Evolutionary conservation across 2,888 invertebrate genomes (phyloP), one percentile per base, ranked within the genome.

Genomic region (Tillus elongatus): DNA sequence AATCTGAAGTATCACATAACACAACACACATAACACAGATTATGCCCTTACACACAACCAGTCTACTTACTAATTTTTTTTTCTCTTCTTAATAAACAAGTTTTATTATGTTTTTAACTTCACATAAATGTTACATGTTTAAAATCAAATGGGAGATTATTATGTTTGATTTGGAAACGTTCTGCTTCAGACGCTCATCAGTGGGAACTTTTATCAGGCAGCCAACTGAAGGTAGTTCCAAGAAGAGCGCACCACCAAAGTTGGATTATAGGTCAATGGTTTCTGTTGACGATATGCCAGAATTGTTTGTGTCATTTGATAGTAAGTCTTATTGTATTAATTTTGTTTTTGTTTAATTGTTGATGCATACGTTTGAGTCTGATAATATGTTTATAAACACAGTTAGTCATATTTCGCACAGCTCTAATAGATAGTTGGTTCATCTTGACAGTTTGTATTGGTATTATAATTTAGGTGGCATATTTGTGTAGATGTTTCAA

Each of bases 281-380:
- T 44, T 89, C 89, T 13, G 85, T 90, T 46, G 90, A 90, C 56
- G 95, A 95, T 63, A 90, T 89, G 79, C 91, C 93, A 3, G 92
- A 92, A 67, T 75, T 95, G 50, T 93, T 95, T 71, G 86, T 87
- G 50, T 88, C 91, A 33, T 87, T 95, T 61, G 91, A 93, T 66
- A 89, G 90, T 91, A 68, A 81, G 89, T 82, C 54, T 45, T 35
- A n/a, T n/a, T n/a, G n/a, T n/a, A n/a, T n/a, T n/a, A n/a, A n/a
- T n/a, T n/a, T n/a, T n/a, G n/a, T n/a, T n/a, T n/a, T n/a, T n/a
- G n/a, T n/a, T n/a, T n/a, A n/a, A n/a, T n/a, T n/a, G n/a, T n/a
- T n/a, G n/a, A n/a, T n/a, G n/a, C n/a, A n/a, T n/a, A n/a, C n/a
- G n/a, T n/a, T n/a, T n/a, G n/a, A n/a, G n/a, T n/a, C n/a, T n/a